Base-by-base conservation (phyloP, 2,113 vertebrate species). In the Otocyon megalotis region DNA sequence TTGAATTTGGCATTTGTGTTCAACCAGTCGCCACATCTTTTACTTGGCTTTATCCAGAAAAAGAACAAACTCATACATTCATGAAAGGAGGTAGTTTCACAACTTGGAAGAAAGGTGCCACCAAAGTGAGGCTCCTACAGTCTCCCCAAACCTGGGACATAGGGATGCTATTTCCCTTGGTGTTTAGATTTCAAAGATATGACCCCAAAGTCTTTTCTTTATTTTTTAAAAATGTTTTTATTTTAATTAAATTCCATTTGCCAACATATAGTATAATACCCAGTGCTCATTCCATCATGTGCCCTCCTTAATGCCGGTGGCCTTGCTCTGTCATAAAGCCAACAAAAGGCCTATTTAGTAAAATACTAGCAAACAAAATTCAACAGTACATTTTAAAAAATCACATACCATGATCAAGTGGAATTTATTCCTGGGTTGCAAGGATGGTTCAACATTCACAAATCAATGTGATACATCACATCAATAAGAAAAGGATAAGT, bases 1-100 rank as follows among this genome's bases (percentile, higher is more conserved):
- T 93, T 96, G 93, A 97, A 97, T 98, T 94, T 24, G 67, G 53
- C 19, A 94, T 96, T 95, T 88, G 58, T 97, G 81, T 97, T 97
- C 87, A 90, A 74, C 20, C 54, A 94, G 56, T 85, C 28, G 11
- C 89, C 58, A 71, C 1, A 81, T 92, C 56, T 28, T 65, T 54
- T 63, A 95, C 60, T n/a, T 89, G 43, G 20, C 54, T 90, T 90
- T 94, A 72, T 58, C 79, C 60, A 53, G n/a, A 77, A 30, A 30
- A 32, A 74, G 54, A 71, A 20, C 63, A 92, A 60, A 67, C 5
- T 62, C 16, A 16, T 19, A 54, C 63, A n/a, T 82, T 94, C 60
- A 74, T 53, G 37, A 60, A 9, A 81, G 60, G 30, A 90, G 20
- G 15, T 14, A 28, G n/a, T 79, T 88, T 79, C 65, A 77, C 62